Conservation (phyloP, 1,140 invertebrate species). For the Drosophila bipectinata region DNA sequence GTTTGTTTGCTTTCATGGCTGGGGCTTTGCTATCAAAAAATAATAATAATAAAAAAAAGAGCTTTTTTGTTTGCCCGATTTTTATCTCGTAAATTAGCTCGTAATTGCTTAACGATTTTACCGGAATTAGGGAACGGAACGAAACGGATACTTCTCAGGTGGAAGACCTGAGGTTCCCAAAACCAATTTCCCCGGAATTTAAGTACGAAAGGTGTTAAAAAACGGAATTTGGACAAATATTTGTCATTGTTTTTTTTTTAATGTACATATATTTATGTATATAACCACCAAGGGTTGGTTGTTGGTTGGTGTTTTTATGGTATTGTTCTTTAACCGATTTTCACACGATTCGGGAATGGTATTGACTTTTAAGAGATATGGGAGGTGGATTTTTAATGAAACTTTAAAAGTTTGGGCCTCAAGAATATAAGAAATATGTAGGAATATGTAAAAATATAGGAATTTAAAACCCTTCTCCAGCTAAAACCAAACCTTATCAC, state of each 20-base stretch:
- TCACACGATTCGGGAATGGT: not conserved
- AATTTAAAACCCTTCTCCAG: too few relatives aligned
- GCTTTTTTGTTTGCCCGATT: constrained; percentile 16
- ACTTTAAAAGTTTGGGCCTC: too few relatives aligned
- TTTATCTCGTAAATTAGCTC: constrained; percentile 39
- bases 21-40: constrained; percentile 25
- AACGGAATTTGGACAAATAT: constrained; percentile 5
- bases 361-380: not conserved
- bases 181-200: not conserved
- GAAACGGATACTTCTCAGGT: constrained; percentile 12
- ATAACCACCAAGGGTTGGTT: not conserved
- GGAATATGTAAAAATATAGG: too few relatives aligned
- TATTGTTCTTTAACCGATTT: not conserved
- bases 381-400: too few relatives aligned
- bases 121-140: constrained; percentile 44
- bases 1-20: constrained; percentile 37
- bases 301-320: not conserved
- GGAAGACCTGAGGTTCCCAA: not conserved
- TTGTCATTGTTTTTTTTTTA: not conserved
- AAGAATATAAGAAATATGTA: too few relatives aligned
- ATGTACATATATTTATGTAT: not conserved
- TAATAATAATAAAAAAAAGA: not conserved
- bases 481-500: not conserved
- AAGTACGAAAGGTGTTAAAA: constrained; percentile 3
- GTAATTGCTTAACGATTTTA: constrained; percentile 41